A percentile compares a stretch with the other conserved stretches of the same genome.
Evolutionary conservation across 1,140 invertebrate species (phyloP).

Genomic region (Calliphora vicina): DNA sequence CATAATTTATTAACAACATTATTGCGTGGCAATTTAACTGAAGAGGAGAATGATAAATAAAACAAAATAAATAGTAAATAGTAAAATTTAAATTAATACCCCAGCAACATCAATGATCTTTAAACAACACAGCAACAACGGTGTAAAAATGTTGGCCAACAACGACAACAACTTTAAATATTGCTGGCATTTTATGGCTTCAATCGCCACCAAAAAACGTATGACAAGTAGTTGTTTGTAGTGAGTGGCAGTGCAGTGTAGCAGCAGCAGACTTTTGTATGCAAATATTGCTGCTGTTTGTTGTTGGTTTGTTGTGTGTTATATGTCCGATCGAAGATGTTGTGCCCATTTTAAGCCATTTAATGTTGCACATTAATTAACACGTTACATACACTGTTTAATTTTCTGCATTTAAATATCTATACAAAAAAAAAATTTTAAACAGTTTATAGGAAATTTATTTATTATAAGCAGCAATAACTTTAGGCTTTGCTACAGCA

Average conservation of each 20-base stretch:
- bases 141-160: not conserved
- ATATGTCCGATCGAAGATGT: not conserved
- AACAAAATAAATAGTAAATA: slow-evolving; percentile 3
- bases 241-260: not conserved
- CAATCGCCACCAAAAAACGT: not conserved
- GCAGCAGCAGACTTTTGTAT: not conserved
- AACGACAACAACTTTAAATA: not conserved
- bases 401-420: not conserved
- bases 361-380: slow-evolving; percentile 38
- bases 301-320: not conserved
- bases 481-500: too few species aligned
- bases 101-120: not conserved
- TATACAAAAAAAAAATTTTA: not conserved
- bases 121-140: not conserved
- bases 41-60: not conserved
- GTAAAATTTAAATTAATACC: slow-evolving; percentile 28
- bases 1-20: slow-evolving; percentile 33
- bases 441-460: too few species aligned
- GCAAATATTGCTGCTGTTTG: not conserved
- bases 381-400: slow-evolving; percentile 21
- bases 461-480: too few species aligned
- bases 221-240: not conserved
- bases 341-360: slow-evolving; percentile 21
- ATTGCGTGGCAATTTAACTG: slow-evolving; percentile 1
- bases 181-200: not conserved